These are phyloP conservation scores for Coenonympha glycerion DNA, from an alignment of 2,888 invertebrate species.

Conservation along the genomic window DNA sequence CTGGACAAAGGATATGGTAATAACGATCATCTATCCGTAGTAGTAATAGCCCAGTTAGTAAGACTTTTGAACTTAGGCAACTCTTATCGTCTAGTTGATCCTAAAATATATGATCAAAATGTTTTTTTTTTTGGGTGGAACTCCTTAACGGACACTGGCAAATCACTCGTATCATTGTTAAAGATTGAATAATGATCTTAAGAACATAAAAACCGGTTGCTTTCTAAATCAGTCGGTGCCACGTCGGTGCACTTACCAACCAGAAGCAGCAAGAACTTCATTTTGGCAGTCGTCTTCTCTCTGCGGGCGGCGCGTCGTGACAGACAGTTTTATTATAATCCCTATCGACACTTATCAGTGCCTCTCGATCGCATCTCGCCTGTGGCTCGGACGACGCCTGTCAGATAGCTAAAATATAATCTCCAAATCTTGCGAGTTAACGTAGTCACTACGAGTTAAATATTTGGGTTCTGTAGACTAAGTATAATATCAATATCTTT, in stretches of 20 bases:
- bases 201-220: no score
- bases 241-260: conserved; percentile 49
- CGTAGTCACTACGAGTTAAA: background rate
- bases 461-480: background rate
- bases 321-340: conserved; percentile 37
- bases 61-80: no score
- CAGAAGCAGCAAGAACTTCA: conserved; percentile 54
- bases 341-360: conserved; percentile 36
- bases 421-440: background rate
- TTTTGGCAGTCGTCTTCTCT: conserved; percentile 28
- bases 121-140: no score
- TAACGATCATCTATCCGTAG: no score
- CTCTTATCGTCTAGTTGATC: no score
- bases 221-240: no score
- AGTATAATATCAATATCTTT: no score
- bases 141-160: no score
- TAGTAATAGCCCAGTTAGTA: no score
- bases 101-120: no score
- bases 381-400: conserved; percentile 24
- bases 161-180: no score
- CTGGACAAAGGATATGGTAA: conserved; percentile 30
- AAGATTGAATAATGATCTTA: no score
- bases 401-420: conserved; percentile 17
- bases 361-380: conserved; percentile 20
- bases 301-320: conserved; percentile 22